These are phyloP conservation scores for Hetaerina americana DNA, from an alignment of 1,140 invertebrate genomes.

Conservation along the genomic window DNA sequence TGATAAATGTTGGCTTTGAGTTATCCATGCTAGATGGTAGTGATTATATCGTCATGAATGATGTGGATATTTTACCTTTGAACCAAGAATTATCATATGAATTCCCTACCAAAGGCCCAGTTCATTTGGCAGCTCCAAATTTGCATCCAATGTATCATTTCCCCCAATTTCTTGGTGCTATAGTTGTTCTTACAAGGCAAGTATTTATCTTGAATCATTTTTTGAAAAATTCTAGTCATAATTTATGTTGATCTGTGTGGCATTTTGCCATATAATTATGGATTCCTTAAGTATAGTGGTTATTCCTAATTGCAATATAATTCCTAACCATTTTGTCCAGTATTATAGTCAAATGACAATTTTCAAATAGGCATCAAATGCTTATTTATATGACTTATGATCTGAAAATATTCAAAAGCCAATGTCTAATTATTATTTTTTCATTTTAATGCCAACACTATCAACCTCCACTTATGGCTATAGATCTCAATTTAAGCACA, in stretches of 20 bases:
- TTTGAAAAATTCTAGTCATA: conserved; percentile 3
- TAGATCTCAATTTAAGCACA: too few species aligned
- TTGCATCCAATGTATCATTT: conserved; percentile 96
- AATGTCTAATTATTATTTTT: too few species aligned
- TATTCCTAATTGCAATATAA: too few species aligned
- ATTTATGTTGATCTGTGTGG: conserved; percentile 3
- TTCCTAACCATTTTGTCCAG: conserved; percentile 20
- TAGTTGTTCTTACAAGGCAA: conserved; percentile 70
- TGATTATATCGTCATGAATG: conserved; percentile 98
- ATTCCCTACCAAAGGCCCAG: conserved; percentile 61
- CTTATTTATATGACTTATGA: too few species aligned
- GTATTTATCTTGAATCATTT: conserved; percentile 18
- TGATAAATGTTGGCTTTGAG: conserved; percentile 91
- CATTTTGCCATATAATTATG: conserved; percentile 17
- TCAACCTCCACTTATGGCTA: too few species aligned
- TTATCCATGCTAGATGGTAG: conserved; percentile 45
- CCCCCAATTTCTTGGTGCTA: conserved; percentile 91
- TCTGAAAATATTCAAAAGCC: too few species aligned
- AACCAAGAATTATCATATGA: conserved; percentile 69
- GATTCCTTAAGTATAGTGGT: too few species aligned
- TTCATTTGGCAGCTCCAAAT: conserved; percentile 77
- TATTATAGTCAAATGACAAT: too few species aligned
- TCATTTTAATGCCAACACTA: too few species aligned
- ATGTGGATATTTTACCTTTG: conserved; percentile 90
- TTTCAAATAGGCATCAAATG: too few species aligned